phyloP scores from a whole-genome alignment of 2,113 vertebrate genomes.

The Proteles cristata region DNA sequence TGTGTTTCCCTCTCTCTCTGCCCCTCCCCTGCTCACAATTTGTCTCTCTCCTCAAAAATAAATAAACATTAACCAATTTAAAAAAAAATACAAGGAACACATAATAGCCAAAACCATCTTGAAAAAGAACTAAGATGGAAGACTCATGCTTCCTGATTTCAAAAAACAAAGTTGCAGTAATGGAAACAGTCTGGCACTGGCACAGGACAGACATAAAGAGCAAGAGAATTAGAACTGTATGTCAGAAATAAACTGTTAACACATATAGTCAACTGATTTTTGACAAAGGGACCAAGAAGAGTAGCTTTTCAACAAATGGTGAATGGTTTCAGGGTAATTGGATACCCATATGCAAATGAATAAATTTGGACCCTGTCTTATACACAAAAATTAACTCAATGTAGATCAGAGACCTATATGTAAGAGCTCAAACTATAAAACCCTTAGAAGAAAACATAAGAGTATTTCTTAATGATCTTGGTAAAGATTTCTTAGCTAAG shows the following conservation, averaged over 20 bases:
- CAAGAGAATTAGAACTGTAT: not conserved
- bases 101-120: not conserved
- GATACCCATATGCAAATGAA: not conserved
- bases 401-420: not conserved
- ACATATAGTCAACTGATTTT: not conserved
- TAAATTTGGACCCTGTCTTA: not conserved
- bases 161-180: not conserved
- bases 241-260: not conserved
- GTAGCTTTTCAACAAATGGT: not conserved
- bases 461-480: not conserved
- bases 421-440: not conserved
- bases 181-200: not conserved
- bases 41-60: no score
- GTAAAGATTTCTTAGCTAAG: not conserved
- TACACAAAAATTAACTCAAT: not conserved
- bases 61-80: no score
- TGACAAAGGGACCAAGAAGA: not conserved
- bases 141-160: not conserved
- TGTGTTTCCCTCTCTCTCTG: no score
- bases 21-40: no score
- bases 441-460: not conserved
- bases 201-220: not conserved
- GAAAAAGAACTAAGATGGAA: not conserved
- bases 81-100: not conserved
- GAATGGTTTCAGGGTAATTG: not conserved